phyloP scores from a whole-genome alignment of 92 coral and sea anemone genomes.

The Epizoanthus rinbou region DNA sequence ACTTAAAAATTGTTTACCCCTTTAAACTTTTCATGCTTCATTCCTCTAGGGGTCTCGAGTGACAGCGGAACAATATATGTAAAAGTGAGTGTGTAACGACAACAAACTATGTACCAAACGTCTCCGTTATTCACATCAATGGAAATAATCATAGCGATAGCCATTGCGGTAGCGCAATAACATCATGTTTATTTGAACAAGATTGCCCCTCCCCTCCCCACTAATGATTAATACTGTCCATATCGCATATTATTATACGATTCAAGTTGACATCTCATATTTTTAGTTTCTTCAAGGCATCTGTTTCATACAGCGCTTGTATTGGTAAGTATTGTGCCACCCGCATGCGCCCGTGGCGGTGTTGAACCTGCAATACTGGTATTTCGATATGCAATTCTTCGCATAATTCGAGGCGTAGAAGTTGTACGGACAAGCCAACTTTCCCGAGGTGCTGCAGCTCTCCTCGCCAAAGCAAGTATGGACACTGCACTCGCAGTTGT shows the following conservation, averaged over 20 bases:
- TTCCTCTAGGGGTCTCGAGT: no score
- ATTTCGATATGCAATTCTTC: background rate
- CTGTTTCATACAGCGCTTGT: conserved; percentile 6
- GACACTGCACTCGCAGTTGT: conserved; percentile 4
- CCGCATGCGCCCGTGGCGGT: background rate
- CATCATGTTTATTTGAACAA: no score
- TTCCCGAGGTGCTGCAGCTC: background rate
- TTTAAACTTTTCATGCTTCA: no score
- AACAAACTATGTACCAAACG: no score
- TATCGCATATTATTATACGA: background rate
- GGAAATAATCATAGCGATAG: no score
- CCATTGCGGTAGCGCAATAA: no score
- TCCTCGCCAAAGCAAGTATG: conserved; percentile 12
- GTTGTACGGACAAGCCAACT: background rate
- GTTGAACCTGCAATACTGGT: conserved; percentile 8
- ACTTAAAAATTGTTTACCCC: no score
- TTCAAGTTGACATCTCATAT: background rate
- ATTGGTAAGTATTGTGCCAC: conserved; percentile 14
- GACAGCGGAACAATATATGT: no score
- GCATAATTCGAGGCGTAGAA: background rate
- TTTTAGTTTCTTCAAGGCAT: conserved; percentile 12
- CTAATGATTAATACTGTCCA: no score
- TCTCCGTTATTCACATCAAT: no score
- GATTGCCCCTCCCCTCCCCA: no score
- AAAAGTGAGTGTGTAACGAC: no score